phyloP scores from a whole-genome alignment of 2,888 invertebrate genomes.

The Mythimna pallens region DNA sequence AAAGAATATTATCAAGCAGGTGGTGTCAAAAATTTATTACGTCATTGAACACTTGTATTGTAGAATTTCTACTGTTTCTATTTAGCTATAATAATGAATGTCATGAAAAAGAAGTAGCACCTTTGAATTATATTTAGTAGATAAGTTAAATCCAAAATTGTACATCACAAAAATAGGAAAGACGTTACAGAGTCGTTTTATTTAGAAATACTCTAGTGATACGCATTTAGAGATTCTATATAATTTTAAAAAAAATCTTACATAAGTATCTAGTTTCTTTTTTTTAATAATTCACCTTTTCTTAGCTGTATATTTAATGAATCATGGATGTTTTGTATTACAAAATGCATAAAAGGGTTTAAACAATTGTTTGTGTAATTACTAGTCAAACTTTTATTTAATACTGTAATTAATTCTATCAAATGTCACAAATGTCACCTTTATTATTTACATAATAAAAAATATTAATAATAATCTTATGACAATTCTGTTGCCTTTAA shows the following conservation, averaged over 20 bases:
- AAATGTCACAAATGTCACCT: neutral
- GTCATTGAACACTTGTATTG: too few species aligned
- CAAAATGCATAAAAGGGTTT: neutral
- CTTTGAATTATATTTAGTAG: constrained; percentile 1
- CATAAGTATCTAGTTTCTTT: neutral
- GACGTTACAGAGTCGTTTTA: neutral
- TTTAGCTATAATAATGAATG: neutral
- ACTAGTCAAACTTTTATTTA: neutral
- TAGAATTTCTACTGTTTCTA: too few species aligned
- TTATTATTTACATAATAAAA: neutral
- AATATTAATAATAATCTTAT: too few species aligned
- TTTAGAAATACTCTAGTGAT: neutral
- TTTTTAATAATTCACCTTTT: neutral
- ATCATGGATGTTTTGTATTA: neutral
- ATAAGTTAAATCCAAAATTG: neutral
- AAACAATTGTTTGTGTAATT: too few species aligned
- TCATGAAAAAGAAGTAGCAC: constrained; percentile 17
- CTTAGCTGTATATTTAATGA: neutral
- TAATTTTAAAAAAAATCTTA: too few species aligned
- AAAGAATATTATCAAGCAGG: too few species aligned
- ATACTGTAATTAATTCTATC: neutral
- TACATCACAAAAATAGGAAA: neutral
- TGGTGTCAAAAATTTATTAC: too few species aligned
- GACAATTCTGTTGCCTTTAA: neutral
- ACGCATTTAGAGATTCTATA: constrained; percentile 21